phyloP scores from a whole-genome alignment of 2,888 invertebrate genomes.

The Dicyrtoma fusca region DNA sequence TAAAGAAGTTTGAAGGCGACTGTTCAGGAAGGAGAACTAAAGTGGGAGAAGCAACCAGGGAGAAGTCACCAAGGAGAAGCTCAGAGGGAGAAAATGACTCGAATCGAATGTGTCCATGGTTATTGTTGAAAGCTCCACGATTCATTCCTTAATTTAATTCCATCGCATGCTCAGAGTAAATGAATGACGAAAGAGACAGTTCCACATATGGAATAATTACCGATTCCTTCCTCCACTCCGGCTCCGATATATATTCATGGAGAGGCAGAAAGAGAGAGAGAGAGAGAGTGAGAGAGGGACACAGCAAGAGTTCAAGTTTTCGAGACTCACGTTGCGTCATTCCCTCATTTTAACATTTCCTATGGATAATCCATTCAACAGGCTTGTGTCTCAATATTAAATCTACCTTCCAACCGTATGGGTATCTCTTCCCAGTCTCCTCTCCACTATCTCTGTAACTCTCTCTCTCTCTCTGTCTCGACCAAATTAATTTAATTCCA shows the following conservation, averaged over 20 bases:
- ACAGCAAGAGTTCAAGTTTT: slow-evolving; percentile 15
- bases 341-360: neutral
- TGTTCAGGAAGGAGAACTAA: neutral
- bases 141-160: slow-evolving; percentile 32
- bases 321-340: neutral
- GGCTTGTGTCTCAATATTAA: slow-evolving; percentile 11
- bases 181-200: slow-evolving; percentile 6
- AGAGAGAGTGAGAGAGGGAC: neutral
- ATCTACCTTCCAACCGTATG: too few relatives aligned
- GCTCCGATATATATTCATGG: neutral
- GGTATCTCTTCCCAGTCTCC: too few relatives aligned
- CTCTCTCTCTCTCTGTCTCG: too few relatives aligned
- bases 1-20: neutral
- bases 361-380: slow-evolving; percentile 13
- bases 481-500: too few relatives aligned
- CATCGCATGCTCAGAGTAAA: slow-evolving; percentile 19
- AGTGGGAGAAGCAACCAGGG: neutral
- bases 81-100: neutral
- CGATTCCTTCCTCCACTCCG: neutral
- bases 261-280: neutral
- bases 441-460: too few relatives aligned
- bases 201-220: slow-evolving; percentile 18
- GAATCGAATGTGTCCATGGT: too few relatives aligned
- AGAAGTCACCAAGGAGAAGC: neutral
- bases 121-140: neutral